These are phyloP conservation scores for Phyllotis vaccarum DNA, from an alignment of 2,797 vertebrate genomes.

Conservation along the genomic window DNA sequence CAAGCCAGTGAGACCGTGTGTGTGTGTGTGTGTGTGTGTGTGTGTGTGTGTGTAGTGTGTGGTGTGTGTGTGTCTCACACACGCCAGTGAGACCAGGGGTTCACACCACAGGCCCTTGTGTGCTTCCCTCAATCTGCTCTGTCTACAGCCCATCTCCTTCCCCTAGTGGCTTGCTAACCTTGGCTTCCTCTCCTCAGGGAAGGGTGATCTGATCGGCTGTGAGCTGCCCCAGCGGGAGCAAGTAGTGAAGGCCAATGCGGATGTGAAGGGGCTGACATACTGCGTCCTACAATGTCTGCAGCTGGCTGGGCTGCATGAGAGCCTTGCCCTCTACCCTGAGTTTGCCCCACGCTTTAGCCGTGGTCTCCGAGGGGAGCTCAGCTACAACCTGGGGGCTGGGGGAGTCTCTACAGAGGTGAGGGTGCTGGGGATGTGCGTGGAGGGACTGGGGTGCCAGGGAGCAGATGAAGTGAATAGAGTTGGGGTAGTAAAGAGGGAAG, in stretches of 20 bases:
- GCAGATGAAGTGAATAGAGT: neutral
- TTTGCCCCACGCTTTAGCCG: constrained; percentile 94
- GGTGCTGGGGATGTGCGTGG: neutral
- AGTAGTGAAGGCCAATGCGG: constrained; percentile 95
- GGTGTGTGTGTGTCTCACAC: too few relatives aligned
- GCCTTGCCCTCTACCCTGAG: constrained; percentile 93
- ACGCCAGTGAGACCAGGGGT: neutral
- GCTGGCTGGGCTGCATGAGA: constrained; percentile 92
- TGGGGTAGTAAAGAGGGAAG: neutral
- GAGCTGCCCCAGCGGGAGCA: constrained; percentile 93
- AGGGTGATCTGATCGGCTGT: constrained; percentile 94
- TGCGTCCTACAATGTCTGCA: constrained; percentile 95
- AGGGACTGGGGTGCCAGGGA: neutral
- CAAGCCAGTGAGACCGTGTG: too few relatives aligned
- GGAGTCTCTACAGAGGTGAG: constrained; percentile 79
- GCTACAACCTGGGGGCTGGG: constrained; percentile 94
- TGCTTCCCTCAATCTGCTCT: neutral
- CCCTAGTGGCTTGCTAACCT: neutral
- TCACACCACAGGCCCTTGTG: neutral
- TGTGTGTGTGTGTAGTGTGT: too few relatives aligned
- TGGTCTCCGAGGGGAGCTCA: constrained; percentile 94
- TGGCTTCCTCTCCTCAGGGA: constrained; percentile 87
- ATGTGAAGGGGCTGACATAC: constrained; percentile 95
- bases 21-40: too few relatives aligned
- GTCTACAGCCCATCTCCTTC: neutral